Evolutionary conservation across 2,888 invertebrate genomes (phyloP).

Genomic region (Euclidia mi): DNA sequence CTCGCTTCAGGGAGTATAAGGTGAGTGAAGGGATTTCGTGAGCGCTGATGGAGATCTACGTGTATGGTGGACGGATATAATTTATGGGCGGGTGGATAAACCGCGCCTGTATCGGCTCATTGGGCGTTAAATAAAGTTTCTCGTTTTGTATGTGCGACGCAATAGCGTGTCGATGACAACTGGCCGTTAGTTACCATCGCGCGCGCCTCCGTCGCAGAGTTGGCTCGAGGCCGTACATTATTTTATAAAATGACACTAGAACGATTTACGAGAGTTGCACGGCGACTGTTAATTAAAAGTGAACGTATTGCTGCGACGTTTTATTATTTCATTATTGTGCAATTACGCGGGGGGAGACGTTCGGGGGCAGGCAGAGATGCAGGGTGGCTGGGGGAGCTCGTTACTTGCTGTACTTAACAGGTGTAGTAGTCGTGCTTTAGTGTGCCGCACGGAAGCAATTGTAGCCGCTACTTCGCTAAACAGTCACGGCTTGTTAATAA

Average conservation of each 20-base stretch:
- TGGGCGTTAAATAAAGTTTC: conserved; percentile 57
- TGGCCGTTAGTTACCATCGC: conserved; percentile 10
- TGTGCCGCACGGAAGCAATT: no score
- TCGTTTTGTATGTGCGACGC: conserved; percentile 38
- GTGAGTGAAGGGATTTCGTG: background rate
- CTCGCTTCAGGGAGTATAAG: background rate
- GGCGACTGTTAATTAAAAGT: conserved; percentile 7
- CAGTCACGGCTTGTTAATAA: no score
- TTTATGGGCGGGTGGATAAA: conserved; percentile 35
- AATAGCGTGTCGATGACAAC: conserved; percentile 45
- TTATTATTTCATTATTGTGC: conserved; percentile 8
- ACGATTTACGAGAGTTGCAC: conserved; percentile 3
- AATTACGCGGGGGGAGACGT: background rate
- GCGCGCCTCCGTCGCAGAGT: background rate
- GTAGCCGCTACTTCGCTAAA: no score
- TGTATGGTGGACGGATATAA: conserved; percentile 13
- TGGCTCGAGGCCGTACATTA: conserved; percentile 4
- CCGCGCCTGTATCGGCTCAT: conserved; percentile 38
- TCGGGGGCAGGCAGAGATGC: background rate
- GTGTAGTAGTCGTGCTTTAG: background rate
- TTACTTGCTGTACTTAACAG: conserved; percentile 1
- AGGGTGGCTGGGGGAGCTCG: background rate
- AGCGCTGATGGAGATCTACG: background rate
- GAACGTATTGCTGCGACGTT: conserved; percentile 5
- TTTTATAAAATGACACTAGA: conserved; percentile 7